Conservation (phyloP, 2,113 vertebrate genomes). For the human region GRCh38 chr6:151033501-151034000, state of each 20-base stretch:
- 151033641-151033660: neutral
- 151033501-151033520: neutral
- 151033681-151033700: neutral
- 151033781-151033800: neutral
- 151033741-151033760: neutral
- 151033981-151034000: neutral
- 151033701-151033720: neutral
- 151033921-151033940: neutral
- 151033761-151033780: neutral
- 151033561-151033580: neutral
- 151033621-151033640: neutral
- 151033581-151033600: neutral
- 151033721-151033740: neutral
- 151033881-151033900: no score
- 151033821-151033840: neutral
- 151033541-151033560: neutral
- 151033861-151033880: neutral
- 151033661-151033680: neutral
- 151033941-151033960: neutral
- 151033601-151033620: neutral
- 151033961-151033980: neutral
- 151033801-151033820: neutral
- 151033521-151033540: neutral
- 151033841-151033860: neutral
- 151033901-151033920: neutral